phyloP scores from a whole-genome alignment of 2,797 vertebrate genomes.

The Halcyon smyrnensis region DNA sequence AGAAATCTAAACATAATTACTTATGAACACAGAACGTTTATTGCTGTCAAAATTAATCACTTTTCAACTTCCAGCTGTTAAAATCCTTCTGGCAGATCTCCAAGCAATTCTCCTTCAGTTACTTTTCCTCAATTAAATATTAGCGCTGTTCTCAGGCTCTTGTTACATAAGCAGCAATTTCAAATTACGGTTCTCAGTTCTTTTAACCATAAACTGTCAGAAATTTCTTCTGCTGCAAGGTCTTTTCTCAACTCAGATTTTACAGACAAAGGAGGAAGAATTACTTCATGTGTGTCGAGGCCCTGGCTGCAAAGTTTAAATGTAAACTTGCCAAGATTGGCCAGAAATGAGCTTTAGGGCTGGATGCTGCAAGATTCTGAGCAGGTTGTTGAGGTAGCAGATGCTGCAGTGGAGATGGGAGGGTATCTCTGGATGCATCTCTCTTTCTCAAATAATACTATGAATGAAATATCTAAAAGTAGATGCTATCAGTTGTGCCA shows the following conservation, averaged over 20 bases:
- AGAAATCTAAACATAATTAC: constrained; percentile 85
- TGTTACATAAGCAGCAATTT: constrained; percentile 72
- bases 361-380: neutral
- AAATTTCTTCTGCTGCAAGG: neutral
- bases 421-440: neutral
- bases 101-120: constrained; percentile 81
- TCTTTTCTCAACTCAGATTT: constrained; percentile 22
- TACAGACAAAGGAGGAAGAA: neutral
- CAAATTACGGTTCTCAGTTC: constrained; percentile 25
- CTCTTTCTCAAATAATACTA: neutral
- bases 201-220: constrained; percentile 27
- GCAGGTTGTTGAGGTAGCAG: neutral
- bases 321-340: neutral
- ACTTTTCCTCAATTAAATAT: constrained; percentile 79
- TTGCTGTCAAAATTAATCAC: constrained; percentile 87
- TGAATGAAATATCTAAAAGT: neutral
- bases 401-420: neutral
- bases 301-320: neutral
- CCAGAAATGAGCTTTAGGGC: neutral
- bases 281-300: neutral
- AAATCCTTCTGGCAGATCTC: constrained; percentile 84
- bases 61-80: constrained; percentile 88
- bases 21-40: constrained; percentile 83
- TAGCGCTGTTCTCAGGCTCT: constrained; percentile 70
- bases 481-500: neutral